Evolutionary conservation across 53 echinoderm and acorn worm species (phyloP).

Genomic region (Holothuria scabra): DNA sequence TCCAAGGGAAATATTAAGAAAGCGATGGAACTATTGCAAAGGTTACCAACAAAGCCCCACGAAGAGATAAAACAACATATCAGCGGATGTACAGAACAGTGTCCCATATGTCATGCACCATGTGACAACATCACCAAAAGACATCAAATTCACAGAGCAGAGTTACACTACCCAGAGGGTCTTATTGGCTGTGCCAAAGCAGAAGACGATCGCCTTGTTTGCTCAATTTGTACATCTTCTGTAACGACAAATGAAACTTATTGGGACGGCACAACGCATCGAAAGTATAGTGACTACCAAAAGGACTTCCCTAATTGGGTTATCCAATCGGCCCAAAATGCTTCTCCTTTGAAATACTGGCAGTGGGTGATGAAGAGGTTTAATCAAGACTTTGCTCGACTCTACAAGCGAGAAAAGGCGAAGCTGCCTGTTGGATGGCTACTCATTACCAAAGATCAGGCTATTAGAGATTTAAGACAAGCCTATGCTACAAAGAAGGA

Average conservation of each 20-base stretch:
- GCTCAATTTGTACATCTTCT: slow-evolving; percentile 27
- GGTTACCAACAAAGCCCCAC: slow-evolving; percentile 26
- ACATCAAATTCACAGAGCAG: slow-evolving; percentile 16
- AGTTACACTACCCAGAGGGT: slow-evolving; percentile 42
- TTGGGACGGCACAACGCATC: not conserved
- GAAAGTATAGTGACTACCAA: slow-evolving; percentile 13
- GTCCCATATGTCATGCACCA: slow-evolving; percentile 33
- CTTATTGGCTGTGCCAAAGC: not conserved
- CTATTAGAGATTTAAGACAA: slow-evolving; percentile 20
- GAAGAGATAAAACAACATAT: slow-evolving; percentile 11
- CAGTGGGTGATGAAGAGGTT: slow-evolving; percentile 34
- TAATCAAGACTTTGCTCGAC: slow-evolving; percentile 31
- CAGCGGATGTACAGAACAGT: slow-evolving; percentile 32
- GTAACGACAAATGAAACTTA: slow-evolving; percentile 20
- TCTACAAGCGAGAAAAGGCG: not conserved
- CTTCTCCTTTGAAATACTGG: slow-evolving; percentile 18
- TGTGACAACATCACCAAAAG: slow-evolving; percentile 32
- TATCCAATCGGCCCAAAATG: slow-evolving; percentile 10
- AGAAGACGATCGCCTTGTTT: not conserved
- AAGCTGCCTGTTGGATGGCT: not conserved
- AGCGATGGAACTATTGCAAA: not conserved
- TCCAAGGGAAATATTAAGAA: not conserved
- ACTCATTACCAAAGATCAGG: slow-evolving; percentile 4
- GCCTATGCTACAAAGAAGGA: not conserved
- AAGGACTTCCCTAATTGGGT: slow-evolving; percentile 24